Conservation (phyloP, 2,888 invertebrate species). For the Napeogenes sylphis region DNA sequence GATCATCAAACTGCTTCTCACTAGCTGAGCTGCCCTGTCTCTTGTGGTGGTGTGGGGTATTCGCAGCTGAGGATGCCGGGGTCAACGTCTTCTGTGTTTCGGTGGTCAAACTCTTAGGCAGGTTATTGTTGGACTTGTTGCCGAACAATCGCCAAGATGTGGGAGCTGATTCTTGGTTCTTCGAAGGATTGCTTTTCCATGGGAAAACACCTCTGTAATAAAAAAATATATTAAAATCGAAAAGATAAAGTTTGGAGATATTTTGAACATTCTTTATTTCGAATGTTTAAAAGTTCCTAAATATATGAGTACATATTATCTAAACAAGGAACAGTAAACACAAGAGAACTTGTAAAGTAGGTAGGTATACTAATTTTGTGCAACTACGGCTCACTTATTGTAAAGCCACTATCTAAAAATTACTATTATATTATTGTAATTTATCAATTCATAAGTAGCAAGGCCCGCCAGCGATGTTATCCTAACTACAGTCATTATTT, state of each 20-base stretch:
- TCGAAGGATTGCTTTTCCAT: conserved; percentile 68
- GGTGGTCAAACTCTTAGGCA: conserved; percentile 48
- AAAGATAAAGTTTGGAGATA: conserved; percentile 8
- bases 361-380: too few species aligned
- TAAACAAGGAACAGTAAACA: too few species aligned
- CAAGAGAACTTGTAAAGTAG: too few species aligned
- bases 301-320: too few species aligned
- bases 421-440: too few species aligned
- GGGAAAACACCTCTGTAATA: conserved; percentile 76
- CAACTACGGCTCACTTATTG: too few species aligned
- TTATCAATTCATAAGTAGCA: conserved; percentile 15
- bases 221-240: conserved; percentile 27
- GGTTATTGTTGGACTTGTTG: conserved; percentile 62
- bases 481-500: neutral
- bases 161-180: conserved; percentile 49
- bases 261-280: too few species aligned
- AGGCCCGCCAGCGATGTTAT: too few species aligned
- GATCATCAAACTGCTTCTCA: conserved; percentile 76
- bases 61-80: conserved; percentile 58
- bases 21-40: conserved; percentile 72
- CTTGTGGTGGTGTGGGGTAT: conserved; percentile 67
- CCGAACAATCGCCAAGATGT: conserved; percentile 65
- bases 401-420: too few species aligned
- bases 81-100: conserved; percentile 58
- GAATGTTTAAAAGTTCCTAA: too few species aligned